These are phyloP conservation scores for Arge pagana DNA, from an alignment of 2,888 invertebrate genomes.

Conservation along the genomic window DNA sequence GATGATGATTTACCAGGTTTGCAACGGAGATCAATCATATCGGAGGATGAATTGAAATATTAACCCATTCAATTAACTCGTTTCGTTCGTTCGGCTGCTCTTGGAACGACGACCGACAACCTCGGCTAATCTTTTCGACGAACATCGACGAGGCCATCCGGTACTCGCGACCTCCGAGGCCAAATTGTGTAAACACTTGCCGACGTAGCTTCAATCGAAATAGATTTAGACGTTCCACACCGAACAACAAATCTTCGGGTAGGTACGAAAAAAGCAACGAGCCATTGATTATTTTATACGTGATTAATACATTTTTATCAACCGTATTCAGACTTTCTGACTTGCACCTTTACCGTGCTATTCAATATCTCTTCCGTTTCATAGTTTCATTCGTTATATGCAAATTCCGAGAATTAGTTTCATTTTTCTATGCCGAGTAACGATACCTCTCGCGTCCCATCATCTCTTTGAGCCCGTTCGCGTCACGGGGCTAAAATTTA, in stretches of 20 bases:
- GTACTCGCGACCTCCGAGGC: too few species aligned
- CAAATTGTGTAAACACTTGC: too few species aligned
- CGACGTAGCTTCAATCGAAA: neutral
- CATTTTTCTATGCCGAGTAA: constrained; percentile 11
- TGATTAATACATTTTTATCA: constrained; percentile 25
- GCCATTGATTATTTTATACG: constrained; percentile 14
- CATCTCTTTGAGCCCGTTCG: constrained; percentile 3
- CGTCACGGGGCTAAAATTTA: constrained; percentile 30
- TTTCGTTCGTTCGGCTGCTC: neutral
- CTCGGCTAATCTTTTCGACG: constrained; percentile 6
- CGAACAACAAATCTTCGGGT: constrained; percentile 1
- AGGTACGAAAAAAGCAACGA: neutral
- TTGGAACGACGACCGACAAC: too few species aligned
- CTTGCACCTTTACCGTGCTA: constrained; percentile 10
- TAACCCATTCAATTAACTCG: constrained; percentile 6
- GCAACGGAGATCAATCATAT: neutral
- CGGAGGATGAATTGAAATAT: neutral
- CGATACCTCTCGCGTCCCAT: neutral
- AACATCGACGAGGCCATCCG: neutral
- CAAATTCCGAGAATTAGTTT: constrained; percentile 20
- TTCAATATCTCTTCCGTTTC: neutral
- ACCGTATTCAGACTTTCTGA: constrained; percentile 19
- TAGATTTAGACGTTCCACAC: constrained; percentile 13
- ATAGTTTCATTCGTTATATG: constrained; percentile 47
- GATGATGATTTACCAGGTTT: too few species aligned